A percentile compares a stretch with the other conserved stretches of the same genome.
phyloP scores from a whole-genome alignment of 2,797 vertebrate species.

The Clarias pachynema region DNA sequence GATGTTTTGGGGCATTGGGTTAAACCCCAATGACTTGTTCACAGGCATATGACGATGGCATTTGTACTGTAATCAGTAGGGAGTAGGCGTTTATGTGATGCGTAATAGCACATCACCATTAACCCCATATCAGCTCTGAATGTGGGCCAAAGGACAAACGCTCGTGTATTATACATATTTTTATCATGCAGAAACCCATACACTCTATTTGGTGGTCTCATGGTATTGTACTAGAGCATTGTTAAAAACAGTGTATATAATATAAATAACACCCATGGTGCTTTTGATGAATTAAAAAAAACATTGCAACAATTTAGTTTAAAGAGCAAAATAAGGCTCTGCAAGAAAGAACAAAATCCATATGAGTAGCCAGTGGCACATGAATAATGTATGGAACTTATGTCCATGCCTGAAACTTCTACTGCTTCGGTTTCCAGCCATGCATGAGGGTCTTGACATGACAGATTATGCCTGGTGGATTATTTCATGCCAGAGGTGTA shows the following conservation, averaged over 20 bases:
- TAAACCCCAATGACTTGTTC: constrained; percentile 8
- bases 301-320: constrained; percentile 15
- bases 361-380: constrained; percentile 54
- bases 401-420: constrained; percentile 59
- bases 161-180: constrained; percentile 37
- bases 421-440: constrained; percentile 47
- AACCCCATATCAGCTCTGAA: constrained; percentile 26
- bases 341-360: constrained; percentile 54
- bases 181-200: constrained; percentile 32
- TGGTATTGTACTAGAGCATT: constrained; percentile 16
- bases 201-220: constrained; percentile 2
- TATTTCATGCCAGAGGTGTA: constrained; percentile 49
- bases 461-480: constrained; percentile 58
- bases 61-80: constrained; percentile 33
- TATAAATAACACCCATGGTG: constrained; percentile 18
- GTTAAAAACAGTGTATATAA: constrained; percentile 23
- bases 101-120: constrained; percentile 18
- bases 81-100: constrained; percentile 14
- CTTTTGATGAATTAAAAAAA: constrained; percentile 34
- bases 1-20: neutral
- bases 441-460: constrained; percentile 39
- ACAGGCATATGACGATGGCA: constrained; percentile 20
- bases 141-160: constrained; percentile 19
- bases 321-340: constrained; percentile 49
- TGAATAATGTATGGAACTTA: constrained; percentile 65